Conservation (phyloP, 2,888 invertebrate genomes). For the Acrobasis consociella region DNA sequence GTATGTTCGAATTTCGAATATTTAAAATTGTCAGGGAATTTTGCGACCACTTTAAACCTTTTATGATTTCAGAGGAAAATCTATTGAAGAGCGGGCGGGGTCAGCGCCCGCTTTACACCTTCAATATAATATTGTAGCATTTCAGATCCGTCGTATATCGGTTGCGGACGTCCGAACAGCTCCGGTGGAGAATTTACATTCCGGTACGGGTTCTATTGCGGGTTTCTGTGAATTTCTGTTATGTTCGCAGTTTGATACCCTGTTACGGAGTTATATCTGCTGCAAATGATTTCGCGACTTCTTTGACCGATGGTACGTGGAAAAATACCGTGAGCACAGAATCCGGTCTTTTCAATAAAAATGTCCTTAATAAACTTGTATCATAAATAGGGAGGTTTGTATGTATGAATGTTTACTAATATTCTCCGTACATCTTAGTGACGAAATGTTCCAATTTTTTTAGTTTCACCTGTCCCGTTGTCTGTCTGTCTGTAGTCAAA, state of each 20-base stretch:
- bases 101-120: constrained; percentile 6
- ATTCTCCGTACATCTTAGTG: too few relatives aligned
- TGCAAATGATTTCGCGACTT: not conserved
- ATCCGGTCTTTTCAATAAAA: too few relatives aligned
- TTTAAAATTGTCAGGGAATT: not conserved
- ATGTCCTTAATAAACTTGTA: too few relatives aligned
- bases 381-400: too few relatives aligned
- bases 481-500: too few relatives aligned
- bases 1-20: too few relatives aligned
- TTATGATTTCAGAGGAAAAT: not conserved
- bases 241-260: constrained; percentile 3
- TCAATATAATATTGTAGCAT: not conserved
- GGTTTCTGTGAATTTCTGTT: constrained; percentile 3
- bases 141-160: not conserved
- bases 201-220: constrained; percentile 7
- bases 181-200: constrained; percentile 16
- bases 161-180: not conserved
- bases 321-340: not conserved
- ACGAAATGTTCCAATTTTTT: too few relatives aligned
- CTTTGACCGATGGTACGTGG: not conserved
- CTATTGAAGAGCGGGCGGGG: not conserved
- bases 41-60: not conserved
- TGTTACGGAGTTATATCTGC: not conserved
- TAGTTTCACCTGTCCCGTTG: too few relatives aligned
- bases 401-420: too few relatives aligned